Evolutionary conservation across 1,140 invertebrate genomes (phyloP), one percentile per base, ranked within the genome.

Genomic region (Piezodorus guildinii): DNA sequence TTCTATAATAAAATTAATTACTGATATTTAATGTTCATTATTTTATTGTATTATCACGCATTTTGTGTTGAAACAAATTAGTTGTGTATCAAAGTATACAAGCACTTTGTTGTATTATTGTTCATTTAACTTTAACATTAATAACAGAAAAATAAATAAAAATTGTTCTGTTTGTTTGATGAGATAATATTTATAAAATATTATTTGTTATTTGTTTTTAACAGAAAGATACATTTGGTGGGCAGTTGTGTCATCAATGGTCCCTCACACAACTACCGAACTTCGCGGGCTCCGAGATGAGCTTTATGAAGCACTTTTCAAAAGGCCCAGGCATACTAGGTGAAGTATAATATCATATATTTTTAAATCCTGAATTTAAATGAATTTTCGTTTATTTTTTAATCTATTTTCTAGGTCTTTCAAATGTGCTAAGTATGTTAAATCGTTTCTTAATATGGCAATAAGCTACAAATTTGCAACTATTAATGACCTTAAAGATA

Each of bases 171-270:
- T 30, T 30, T 30, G n/a, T n/a, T n/a, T n/a, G n/a, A n/a, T n/a
- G n/a, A n/a, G n/a, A n/a, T n/a, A 30, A 4, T 30, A 30, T 4
- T 30, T 30, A 3, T 30, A 30, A 30, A 30, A 30, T 65, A 15
- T 62, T 68, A 12, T 10, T 39, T 39, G 1, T 39, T 39, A 39
- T 39, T 39, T 39, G 1, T 39, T 39, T 8, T 39, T 4, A 39
- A 39, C 58, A 70, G 69, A 70, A 34, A 52, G 69, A 30, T 66
- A 67, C 43, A 62, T 70, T 12, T 70, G 69, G 69, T 70, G 69
- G 69, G 62, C 62, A 49, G 56, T 70, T 9, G 65, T 70, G n/a
- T 63, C 68, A 19, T 25, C 67, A 0, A 45, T 69, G 56, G 56
- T 62, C 1, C 64, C 67, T 3, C 68, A 70, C 45, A 66, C 69